Conservation (phyloP, 2,888 invertebrate species). For the Harpalus rufipes region DNA sequence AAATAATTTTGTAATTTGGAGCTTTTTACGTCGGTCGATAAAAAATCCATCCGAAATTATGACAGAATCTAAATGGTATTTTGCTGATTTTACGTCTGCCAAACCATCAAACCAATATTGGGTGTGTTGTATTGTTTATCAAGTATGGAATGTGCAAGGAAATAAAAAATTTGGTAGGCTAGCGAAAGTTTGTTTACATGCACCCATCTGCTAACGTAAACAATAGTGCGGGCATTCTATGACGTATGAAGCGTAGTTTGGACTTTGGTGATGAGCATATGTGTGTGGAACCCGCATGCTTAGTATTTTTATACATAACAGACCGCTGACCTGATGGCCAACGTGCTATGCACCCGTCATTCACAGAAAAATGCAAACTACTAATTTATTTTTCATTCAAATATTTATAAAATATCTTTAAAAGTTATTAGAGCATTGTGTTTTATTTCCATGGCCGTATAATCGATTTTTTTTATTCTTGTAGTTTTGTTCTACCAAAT, state of each 20-base stretch:
- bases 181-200: conserved; percentile 25
- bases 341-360: neutral
- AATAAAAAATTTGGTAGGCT: neutral
- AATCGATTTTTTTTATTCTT: no score
- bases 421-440: no score
- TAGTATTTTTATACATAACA: conserved; percentile 44
- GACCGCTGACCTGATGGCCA: conserved; percentile 39
- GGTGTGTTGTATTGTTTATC: neutral
- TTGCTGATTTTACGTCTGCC: neutral
- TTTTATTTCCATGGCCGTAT: no score
- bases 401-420: no score
- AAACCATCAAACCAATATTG: neutral
- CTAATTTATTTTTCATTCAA: neutral
- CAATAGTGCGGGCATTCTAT: conserved; percentile 29
- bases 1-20: no score
- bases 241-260: conserved; percentile 25
- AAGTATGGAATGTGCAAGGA: neutral
- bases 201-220: conserved; percentile 34
- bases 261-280: conserved; percentile 4
- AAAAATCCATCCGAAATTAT: no score
- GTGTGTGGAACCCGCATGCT: conserved; percentile 39
- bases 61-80: neutral
- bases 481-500: no score
- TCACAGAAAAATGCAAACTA: neutral
- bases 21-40: no score